Base-by-base conservation (phyloP, 2,113 vertebrate species). In the Toxostoma redivivum region DNA sequence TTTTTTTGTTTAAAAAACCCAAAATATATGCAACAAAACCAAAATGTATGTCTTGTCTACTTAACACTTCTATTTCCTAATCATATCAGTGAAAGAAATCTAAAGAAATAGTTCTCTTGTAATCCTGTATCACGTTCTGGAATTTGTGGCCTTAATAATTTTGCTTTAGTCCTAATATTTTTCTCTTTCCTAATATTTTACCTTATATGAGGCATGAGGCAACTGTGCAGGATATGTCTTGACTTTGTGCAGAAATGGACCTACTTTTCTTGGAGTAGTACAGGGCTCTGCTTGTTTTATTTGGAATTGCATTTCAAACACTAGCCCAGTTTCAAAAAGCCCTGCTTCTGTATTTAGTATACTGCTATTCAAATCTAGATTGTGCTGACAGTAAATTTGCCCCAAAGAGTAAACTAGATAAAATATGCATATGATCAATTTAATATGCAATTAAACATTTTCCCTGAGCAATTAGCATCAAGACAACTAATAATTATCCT, bases 371-470 rank as follows among this genome's bases (percentile, higher is more conserved):
- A 61, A 23, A 72, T 87, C 60, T 81, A 66, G 65, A 65, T 81
- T 81, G 37, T 47, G 40, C 61, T 91, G 65, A 89, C 70, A 76
- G 84, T 78, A 78, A 89, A 89, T 56, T 89, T 92, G 83, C 44
- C 77, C 74, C 64, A 91, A 91, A 86, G 81, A 95, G 73, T 91
- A 92, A 84, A 88, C 73, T 84, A 89, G 91, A 96, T 92, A 81
- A 94, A 94, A 89, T 70, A 92, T 94, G 81, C 53, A 31, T 94
- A 81, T 79, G 73, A 91, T 84, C 76, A 87, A 91, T 92, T 92
- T 95, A 94, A 92, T 95, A 91, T 89, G 81, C 84, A 94, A 91
- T 95, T 96, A 94, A 95, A 87, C 87, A 72, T 87, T 89, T 96
- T 94, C 73, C 73, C 53, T 76, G 83, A 92, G 83, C 73, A 86